A percentile compares a stretch with the other conserved stretches of the same genome.
phyloP scores from a whole-genome alignment of 2,888 invertebrate genomes.

The Peribatodes rhomboidaria region DNA sequence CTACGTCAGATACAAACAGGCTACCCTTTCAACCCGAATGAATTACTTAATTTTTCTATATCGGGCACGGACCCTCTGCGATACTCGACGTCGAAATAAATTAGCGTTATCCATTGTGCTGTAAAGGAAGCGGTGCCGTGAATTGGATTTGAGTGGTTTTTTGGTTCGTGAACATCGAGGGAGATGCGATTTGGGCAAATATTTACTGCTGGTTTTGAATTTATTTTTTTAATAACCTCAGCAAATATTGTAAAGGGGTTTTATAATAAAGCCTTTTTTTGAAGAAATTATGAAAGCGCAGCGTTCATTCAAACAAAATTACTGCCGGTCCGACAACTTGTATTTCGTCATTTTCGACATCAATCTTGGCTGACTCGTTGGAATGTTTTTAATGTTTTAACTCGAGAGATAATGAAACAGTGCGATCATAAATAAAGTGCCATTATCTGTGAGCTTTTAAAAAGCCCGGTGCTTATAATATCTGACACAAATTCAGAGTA shows the following conservation, averaged over 20 bases:
- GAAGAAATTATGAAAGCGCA: constrained; percentile 21
- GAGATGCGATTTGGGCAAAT: constrained; percentile 63
- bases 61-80: constrained; percentile 68
- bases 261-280: constrained; percentile 13
- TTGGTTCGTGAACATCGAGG: constrained; percentile 59
- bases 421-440: constrained; percentile 49
- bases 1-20: constrained; percentile 79
- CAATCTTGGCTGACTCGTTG: constrained; percentile 36
- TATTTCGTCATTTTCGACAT: constrained; percentile 39
- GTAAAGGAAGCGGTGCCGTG: constrained; percentile 62
- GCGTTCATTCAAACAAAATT: constrained; percentile 29
- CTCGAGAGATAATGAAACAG: constrained; percentile 42
- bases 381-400: constrained; percentile 37
- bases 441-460: constrained; percentile 41
- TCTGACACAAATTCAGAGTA: constrained; percentile 44
- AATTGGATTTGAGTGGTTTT: constrained; percentile 68
- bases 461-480: constrained; percentile 40
- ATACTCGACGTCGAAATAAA: constrained; percentile 78
- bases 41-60: constrained; percentile 84
- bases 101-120: constrained; percentile 74
- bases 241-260: constrained; percentile 30
- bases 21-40: constrained; percentile 82
- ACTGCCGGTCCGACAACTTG: constrained; percentile 28
- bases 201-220: constrained; percentile 54
- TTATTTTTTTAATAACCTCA: constrained; percentile 40